Conservation (phyloP, 2,797 vertebrate species). For the Premnoplex brunnescens region DNA sequence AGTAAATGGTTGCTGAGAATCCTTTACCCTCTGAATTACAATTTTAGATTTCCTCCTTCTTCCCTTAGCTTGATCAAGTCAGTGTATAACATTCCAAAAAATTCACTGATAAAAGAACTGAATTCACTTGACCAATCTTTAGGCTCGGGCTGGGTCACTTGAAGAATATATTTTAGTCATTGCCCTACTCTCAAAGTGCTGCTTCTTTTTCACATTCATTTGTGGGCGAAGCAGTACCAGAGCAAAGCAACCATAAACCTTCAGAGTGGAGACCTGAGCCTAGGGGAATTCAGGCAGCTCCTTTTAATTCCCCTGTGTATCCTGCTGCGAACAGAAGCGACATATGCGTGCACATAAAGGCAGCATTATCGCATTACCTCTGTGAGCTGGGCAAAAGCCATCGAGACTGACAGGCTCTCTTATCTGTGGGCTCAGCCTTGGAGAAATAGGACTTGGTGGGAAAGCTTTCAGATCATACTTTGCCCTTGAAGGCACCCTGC, state of each 20-base stretch:
- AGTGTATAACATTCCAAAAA: neutral
- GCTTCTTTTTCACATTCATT: neutral
- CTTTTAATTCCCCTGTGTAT: neutral
- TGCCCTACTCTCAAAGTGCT: neutral
- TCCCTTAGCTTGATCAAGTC: neutral
- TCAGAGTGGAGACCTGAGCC: neutral
- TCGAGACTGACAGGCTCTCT: neutral
- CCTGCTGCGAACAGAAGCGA: neutral
- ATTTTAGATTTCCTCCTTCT: neutral
- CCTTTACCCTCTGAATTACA: neutral
- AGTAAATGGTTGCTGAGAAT: neutral
- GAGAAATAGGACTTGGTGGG: neutral
- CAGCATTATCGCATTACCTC: neutral
- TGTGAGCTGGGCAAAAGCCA: neutral
- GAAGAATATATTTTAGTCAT: neutral
- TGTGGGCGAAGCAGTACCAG: neutral
- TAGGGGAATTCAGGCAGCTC: neutral
- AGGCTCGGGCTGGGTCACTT: neutral
- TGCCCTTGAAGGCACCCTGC: neutral
- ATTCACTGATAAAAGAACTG: neutral
- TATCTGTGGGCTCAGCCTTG: neutral
- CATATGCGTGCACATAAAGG: neutral
- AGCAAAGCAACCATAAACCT: neutral
- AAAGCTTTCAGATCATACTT: neutral
- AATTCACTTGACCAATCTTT: neutral